These are phyloP conservation scores for Synaphobranchus kaupii DNA, from an alignment of 2,797 vertebrate species.

Conservation along the genomic window DNA sequence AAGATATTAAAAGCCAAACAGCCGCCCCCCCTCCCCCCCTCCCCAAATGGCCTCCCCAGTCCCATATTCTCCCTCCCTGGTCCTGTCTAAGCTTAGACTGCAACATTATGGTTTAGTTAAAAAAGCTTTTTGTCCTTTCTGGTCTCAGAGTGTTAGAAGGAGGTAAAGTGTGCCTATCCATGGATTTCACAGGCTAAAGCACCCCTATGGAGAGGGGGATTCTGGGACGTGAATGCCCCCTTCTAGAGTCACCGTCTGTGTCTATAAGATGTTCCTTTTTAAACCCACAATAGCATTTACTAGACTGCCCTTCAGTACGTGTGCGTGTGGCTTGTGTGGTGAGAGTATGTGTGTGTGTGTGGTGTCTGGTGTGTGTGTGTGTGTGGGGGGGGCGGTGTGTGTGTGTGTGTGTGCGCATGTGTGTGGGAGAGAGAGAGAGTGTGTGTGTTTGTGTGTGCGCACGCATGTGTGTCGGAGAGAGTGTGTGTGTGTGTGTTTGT, in stretches of 20 bases:
- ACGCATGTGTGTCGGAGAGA: not conserved
- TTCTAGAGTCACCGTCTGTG: not conserved
- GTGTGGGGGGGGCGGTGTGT: not conserved
- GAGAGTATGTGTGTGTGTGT: not conserved
- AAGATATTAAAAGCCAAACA: not conserved
- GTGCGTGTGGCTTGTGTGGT: not conserved
- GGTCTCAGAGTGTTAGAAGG: not conserved
- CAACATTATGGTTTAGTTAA: not conserved
- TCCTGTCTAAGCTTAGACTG: not conserved
- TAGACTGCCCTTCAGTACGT: not conserved
- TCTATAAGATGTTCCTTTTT: not conserved
- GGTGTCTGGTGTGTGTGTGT: not conserved
- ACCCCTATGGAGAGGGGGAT: constrained; percentile 41
- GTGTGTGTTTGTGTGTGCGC: not conserved
- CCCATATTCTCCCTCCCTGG: not conserved
- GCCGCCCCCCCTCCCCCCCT: not conserved
- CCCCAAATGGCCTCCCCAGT: not conserved
- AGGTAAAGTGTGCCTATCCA: not conserved
- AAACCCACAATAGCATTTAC: not conserved
- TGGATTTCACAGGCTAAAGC: constrained; percentile 57
- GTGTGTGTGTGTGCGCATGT: not conserved
- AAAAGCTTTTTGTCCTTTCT: not conserved
- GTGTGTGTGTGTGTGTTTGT: not conserved
- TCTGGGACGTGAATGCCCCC: not conserved
- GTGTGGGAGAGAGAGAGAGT: not conserved